Conservation (phyloP, 2,113 vertebrate genomes). For the Ochotona princeps region DNA sequence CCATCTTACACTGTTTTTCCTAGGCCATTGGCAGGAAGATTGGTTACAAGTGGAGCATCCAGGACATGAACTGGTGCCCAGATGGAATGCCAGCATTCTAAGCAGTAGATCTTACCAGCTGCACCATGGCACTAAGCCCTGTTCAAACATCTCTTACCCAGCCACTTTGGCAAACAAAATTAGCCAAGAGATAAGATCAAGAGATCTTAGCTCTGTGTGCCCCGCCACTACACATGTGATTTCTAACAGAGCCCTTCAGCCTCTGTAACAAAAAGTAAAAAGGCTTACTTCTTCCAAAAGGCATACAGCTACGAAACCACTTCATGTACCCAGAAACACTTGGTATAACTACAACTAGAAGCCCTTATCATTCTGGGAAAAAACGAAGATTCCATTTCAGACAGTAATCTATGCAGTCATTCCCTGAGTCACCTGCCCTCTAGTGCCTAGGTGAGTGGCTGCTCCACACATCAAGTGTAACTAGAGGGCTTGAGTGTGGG, state of each 20-base stretch:
- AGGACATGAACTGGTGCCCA: too few species aligned
- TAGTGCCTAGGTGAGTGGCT: neutral
- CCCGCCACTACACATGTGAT: neutral
- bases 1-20: too few species aligned
- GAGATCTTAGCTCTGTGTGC: neutral
- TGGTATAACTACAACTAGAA: slow-evolving; percentile 17
- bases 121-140: neutral
- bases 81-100: too few species aligned
- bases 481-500: neutral
- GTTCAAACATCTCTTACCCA: neutral
- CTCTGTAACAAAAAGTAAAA: neutral
- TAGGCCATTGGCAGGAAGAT: too few species aligned
- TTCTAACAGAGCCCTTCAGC: neutral
- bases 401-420: neutral
- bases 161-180: neutral
- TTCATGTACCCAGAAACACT: neutral
- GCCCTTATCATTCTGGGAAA: neutral
- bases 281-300: neutral
- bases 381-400: neutral
- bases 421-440: neutral
- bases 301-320: neutral
- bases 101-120: too few species aligned
- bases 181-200: neutral
- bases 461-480: accelerated
- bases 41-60: too few species aligned